Conservation (phyloP, 1,140 invertebrate genomes). For the Drosophila equinoxialis region DNA sequence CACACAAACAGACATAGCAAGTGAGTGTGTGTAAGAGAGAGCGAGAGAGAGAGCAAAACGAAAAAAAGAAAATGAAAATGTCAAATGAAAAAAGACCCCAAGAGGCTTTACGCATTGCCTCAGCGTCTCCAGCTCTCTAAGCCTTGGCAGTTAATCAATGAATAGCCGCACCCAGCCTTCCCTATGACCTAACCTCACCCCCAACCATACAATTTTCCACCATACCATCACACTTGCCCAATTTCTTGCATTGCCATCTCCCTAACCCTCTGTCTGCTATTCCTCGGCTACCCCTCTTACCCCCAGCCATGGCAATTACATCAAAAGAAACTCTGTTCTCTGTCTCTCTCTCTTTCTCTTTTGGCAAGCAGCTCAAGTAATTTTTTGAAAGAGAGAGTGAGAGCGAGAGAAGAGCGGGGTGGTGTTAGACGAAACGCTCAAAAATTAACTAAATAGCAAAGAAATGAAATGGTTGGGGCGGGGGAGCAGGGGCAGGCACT, state of each 20-base stretch:
- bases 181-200: background rate
- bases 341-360: conserved; percentile 10
- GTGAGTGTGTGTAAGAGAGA: conserved; percentile 10
- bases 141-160: conserved; percentile 70
- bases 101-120: conserved; percentile 21
- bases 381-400: conserved; percentile 45
- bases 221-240: background rate
- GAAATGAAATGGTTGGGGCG: background rate
- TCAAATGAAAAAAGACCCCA: conserved; percentile 64
- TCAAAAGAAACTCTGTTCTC: conserved; percentile 55
- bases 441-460: conserved; percentile 75
- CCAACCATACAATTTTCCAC: too few relatives aligned
- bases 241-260: too few relatives aligned
- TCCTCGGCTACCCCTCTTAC: background rate
- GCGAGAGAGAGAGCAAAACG: conserved; percentile 11
- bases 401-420: background rate
- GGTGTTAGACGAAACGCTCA: conserved; percentile 37
- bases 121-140: conserved; percentile 8
- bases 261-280: background rate
- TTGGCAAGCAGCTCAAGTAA: conserved; percentile 51
- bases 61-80: conserved; percentile 61
- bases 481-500: too few relatives aligned
- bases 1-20: conserved; percentile 1
- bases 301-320: conserved; percentile 59
- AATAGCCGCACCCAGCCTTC: conserved; percentile 48